phyloP scores from a whole-genome alignment of 23 tunicate genomes.

The Trididemnum nubilum region DNA sequence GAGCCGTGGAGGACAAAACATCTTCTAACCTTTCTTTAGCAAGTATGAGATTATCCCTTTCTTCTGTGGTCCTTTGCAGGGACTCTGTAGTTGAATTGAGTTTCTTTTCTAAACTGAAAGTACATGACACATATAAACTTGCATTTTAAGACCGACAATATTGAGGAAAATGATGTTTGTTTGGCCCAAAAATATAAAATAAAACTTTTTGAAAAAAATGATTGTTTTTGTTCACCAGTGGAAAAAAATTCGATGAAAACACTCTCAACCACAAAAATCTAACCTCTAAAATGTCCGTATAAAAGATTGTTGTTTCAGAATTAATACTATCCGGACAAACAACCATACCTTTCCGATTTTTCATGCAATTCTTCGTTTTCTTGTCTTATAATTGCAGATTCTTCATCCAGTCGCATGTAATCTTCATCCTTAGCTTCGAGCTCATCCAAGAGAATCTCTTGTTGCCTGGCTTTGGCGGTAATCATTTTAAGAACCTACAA shows the following conservation, averaged over 20 bases:
- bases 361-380: slow-evolving; percentile 54
- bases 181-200: no score
- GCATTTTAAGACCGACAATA: no score
- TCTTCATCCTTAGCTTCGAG: slow-evolving; percentile 78
- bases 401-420: slow-evolving; percentile 70
- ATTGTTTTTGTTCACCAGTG: no score
- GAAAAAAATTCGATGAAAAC: no score
- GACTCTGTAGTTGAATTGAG: slow-evolving; percentile 10
- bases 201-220: no score
- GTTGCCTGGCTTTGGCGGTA: slow-evolving; percentile 78
- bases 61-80: slow-evolving; percentile 21
- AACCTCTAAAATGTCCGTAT: no score
- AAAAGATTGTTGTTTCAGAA: no score
- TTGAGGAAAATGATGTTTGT: no score
- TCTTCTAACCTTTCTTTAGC: slow-evolving; percentile 83
- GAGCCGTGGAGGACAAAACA: slow-evolving; percentile 65
- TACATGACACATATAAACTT: neutral
- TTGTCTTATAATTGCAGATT: slow-evolving; percentile 49
- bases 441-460: slow-evolving; percentile 76
- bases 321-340: no score
- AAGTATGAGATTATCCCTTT: slow-evolving; percentile 26
- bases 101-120: slow-evolving; percentile 46
- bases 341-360: slow-evolving; percentile 57
- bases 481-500: slow-evolving; percentile 82
- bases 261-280: no score